Percentiles rank a stretch among this genome's conserved stretches.
phyloP scores from a whole-genome alignment of 2,113 vertebrate genomes.

The Fregata magnificens region DNA sequence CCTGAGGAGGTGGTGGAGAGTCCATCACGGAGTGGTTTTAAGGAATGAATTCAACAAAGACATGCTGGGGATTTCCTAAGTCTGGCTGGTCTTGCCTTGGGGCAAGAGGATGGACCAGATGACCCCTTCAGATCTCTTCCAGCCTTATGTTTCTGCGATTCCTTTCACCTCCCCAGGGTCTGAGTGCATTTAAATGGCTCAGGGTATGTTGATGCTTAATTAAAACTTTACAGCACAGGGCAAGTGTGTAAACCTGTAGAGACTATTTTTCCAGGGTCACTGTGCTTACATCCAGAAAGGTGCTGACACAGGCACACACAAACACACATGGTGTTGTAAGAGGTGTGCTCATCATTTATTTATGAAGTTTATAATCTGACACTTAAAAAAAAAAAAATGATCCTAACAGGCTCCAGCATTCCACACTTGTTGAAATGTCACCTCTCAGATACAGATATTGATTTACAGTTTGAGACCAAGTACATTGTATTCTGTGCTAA shows the following conservation, averaged over 20 bases:
- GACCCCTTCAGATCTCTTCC: not conserved
- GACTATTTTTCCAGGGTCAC: not conserved
- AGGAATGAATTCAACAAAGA: not conserved
- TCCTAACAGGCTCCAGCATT: conserved; percentile 70
- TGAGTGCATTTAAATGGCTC: not conserved
- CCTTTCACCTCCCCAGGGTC: not conserved
- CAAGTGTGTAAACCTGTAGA: not conserved
- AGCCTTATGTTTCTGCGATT: not conserved
- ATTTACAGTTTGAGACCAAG: conserved; percentile 74
- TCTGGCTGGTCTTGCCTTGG: not conserved
- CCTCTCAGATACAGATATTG: conserved; percentile 74
- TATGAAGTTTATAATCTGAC: conserved; percentile 69
- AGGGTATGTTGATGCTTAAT: not conserved
- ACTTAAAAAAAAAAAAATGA: conserved; percentile 17
- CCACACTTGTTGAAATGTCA: conserved; percentile 77
- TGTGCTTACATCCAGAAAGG: not conserved
- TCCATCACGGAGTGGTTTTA: not conserved
- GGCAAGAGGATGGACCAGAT: not conserved
- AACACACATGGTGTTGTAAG: not conserved
- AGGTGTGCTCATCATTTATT: conserved; percentile 71
- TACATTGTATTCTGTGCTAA: conserved; percentile 45
- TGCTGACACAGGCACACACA: conserved; percentile 5
- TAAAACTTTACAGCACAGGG: not conserved
- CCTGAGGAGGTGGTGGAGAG: not conserved
- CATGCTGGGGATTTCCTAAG: not conserved